Evolutionary conservation across 2,113 vertebrate species (phyloP).

Genomic region (Paramormyrops kingsleyae): DNA sequence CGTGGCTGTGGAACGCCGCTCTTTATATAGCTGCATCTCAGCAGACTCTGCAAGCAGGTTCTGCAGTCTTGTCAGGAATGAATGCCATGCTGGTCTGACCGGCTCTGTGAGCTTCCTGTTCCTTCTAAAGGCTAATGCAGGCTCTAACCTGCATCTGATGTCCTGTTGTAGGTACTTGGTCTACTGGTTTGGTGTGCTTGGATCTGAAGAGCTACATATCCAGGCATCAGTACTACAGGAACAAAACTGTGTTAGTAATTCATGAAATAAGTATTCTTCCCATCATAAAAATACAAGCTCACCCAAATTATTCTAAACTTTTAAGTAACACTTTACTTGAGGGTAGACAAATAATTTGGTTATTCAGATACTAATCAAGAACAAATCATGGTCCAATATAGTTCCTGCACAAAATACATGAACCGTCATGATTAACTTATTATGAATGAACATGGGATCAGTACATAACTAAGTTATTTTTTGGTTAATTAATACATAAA

Average conservation of each 20-base stretch:
- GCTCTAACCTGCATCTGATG: not conserved
- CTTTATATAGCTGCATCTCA: constrained; percentile 54
- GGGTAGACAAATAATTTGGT: not conserved
- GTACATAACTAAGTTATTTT: not conserved
- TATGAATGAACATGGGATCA: not conserved
- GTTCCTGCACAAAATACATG: not conserved
- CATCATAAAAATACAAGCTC: not conserved
- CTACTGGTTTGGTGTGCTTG: not conserved
- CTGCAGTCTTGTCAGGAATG: constrained; percentile 69
- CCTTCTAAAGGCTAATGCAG: not conserved
- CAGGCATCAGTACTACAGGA: not conserved
- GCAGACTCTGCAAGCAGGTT: constrained; percentile 60
- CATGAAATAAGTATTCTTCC: not conserved
- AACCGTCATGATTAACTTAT: not conserved
- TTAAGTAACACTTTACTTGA: not conserved
- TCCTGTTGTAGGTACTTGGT: not conserved
- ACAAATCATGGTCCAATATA: not conserved
- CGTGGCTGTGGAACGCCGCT: constrained; percentile 22
- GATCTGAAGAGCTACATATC: not conserved
- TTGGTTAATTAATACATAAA: not conserved
- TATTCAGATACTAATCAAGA: not conserved
- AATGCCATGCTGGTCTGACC: constrained; percentile 74
- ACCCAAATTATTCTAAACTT: not conserved
- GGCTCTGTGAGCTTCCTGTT: constrained; percentile 74
- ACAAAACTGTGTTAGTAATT: not conserved